Percentiles rank a stretch among this genome's conserved stretches.
Conservation (phyloP, 1,140 invertebrate species). For the Ceratoteleas bidentatus region DNA sequence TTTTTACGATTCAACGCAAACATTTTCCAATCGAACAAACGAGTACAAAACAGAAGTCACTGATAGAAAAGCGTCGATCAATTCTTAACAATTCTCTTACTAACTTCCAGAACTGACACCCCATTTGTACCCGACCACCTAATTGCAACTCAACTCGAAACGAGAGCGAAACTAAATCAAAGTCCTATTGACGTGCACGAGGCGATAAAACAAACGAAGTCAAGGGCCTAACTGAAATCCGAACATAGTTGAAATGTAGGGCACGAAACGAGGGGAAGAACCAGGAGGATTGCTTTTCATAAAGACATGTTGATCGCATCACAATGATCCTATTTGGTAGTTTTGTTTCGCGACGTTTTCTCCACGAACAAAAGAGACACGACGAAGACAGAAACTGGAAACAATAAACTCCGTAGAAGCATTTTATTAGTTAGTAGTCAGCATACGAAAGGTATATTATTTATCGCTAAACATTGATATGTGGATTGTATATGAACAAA, state of each 20-base stretch:
- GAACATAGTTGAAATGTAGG: conserved; percentile 31
- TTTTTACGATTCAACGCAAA: conserved; percentile 3
- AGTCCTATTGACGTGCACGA: conserved; percentile 14
- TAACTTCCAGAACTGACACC: background rate
- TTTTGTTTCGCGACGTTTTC: conserved; percentile 38
- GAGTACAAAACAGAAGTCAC: conserved; percentile 18
- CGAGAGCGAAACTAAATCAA: conserved; percentile 26
- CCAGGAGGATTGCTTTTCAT: conserved; percentile 42
- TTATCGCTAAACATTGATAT: conserved; percentile 73
- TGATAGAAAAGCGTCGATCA: conserved; percentile 11
- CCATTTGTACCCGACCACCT: background rate
- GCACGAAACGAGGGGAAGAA: conserved; percentile 52
- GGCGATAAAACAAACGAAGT: conserved; percentile 26
- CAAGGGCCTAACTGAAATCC: conserved; percentile 33
- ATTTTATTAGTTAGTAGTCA: conserved; percentile 78
- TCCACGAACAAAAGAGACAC: conserved; percentile 17
- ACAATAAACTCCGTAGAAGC: conserved; percentile 71
- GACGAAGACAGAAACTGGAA: conserved; percentile 41
- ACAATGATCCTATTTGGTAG: conserved; percentile 52
- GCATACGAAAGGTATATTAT: conserved; percentile 77
- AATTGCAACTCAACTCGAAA: conserved; percentile 1
- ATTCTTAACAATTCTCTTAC: conserved; percentile 1
- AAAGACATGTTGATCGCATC: conserved; percentile 35
- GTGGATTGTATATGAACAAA: conserved; percentile 65
- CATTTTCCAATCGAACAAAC: background rate